Percentiles rank a stretch among this genome's conserved stretches.
These are phyloP conservation scores for Acholoe squamosa DNA, from an alignment of 2,888 invertebrate genomes.

Conservation along the genomic window DNA sequence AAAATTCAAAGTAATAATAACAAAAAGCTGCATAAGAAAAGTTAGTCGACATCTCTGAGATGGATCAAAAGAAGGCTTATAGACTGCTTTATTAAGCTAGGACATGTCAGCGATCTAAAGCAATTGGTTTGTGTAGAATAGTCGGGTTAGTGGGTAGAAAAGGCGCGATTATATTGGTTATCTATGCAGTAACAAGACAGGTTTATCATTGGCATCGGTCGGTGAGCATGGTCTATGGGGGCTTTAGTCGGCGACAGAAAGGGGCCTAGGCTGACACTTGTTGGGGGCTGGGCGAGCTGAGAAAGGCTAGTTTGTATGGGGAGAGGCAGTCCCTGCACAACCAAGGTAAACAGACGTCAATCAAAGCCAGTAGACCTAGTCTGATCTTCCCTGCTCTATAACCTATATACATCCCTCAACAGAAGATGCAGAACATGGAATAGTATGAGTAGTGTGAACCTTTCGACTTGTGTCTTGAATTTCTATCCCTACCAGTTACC, in stretches of 20 bases:
- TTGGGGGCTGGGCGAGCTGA: constrained; percentile 12
- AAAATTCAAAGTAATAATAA: not conserved
- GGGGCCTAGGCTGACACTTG: constrained; percentile 41
- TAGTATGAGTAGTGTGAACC: not conserved
- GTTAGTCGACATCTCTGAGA: not conserved
- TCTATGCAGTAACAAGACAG: constrained; percentile 54
- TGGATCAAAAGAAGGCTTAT: constrained; percentile 43
- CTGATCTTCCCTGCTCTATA: constrained; percentile 27
- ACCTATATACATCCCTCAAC: constrained; percentile 42
- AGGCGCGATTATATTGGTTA: constrained; percentile 56
- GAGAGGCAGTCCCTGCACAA: not conserved
- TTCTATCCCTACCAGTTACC: no score
- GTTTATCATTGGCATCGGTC: constrained; percentile 55
- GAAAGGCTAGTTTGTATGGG: constrained; percentile 53
- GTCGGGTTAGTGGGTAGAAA: constrained; percentile 24
- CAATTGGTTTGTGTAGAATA: constrained; percentile 32
- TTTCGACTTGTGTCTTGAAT: no score
- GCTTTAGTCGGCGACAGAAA: constrained; percentile 35
- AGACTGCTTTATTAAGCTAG: constrained; percentile 45
- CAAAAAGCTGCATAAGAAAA: not conserved
- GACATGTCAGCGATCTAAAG: constrained; percentile 7
- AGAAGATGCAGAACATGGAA: not conserved
- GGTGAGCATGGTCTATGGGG: constrained; percentile 26
- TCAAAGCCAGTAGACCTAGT: constrained; percentile 25
- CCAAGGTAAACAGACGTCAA: constrained; percentile 56